A percentile compares a stretch with the other conserved stretches of the same genome.
Conservation (phyloP, 2,888 invertebrate genomes). For the Drosophila yooni region DNA sequence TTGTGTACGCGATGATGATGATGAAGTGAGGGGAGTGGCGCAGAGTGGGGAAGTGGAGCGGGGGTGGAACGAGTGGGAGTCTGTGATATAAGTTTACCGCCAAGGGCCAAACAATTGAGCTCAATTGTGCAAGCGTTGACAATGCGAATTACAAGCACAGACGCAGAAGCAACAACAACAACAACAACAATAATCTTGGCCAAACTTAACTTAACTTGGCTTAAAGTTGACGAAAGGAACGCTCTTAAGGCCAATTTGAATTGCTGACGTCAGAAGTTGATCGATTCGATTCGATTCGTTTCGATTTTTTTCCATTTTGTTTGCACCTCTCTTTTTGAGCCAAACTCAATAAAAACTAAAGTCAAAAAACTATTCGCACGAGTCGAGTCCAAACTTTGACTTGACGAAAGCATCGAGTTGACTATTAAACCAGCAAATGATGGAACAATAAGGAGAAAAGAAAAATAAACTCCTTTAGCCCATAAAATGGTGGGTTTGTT, state of each 20-base stretch:
- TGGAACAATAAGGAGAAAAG: too few relatives aligned
- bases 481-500: constrained; percentile 25
- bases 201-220: constrained; percentile 30
- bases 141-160: constrained; percentile 55
- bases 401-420: constrained; percentile 35
- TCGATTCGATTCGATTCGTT: constrained; percentile 26
- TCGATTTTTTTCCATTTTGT: neutral
- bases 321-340: constrained; percentile 32
- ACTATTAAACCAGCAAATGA: constrained; percentile 6
- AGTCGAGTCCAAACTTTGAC: constrained; percentile 15
- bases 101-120: constrained; percentile 66
- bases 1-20: neutral
- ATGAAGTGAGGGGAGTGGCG: neutral
- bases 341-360: constrained; percentile 33
- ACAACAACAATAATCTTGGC: constrained; percentile 18
- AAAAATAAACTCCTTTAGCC: constrained; percentile 8
- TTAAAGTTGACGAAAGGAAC: constrained; percentile 19
- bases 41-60: accelerated
- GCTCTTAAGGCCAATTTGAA: constrained; percentile 24
- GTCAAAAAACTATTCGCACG: constrained; percentile 38
- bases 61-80: neutral
- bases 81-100: constrained; percentile 1
- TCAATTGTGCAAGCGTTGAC: constrained; percentile 76
- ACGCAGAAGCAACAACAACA: constrained; percentile 2
- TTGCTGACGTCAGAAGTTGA: constrained; percentile 29